These are phyloP conservation scores for Gadus chalcogrammus DNA, from an alignment of 2,113 vertebrate genomes.

Conservation along the genomic window DNA sequence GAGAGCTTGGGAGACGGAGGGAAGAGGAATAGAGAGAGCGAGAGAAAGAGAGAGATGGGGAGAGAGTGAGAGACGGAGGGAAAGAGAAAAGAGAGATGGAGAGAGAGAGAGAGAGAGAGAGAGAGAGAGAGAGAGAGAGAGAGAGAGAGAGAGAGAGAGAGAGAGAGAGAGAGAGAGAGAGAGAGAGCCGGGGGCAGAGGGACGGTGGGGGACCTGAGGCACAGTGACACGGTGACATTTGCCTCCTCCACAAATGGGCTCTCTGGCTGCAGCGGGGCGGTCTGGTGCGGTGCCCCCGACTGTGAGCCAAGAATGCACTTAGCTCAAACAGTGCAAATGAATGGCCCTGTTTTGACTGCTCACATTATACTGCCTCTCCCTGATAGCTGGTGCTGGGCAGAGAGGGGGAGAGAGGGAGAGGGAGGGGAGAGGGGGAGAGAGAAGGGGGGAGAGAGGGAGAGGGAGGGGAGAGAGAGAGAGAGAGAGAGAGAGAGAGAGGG, in stretches of 20 bases:
- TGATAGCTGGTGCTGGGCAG: constrained; percentile 72
- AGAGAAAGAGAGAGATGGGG: constrained; percentile 33
- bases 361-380: constrained; percentile 76
- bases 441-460: too few relatives aligned
- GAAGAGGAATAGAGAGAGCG: constrained; percentile 41
- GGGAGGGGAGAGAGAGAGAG: too few relatives aligned
- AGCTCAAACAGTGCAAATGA: constrained; percentile 88
- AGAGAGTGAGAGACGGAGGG: too few relatives aligned
- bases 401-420: constrained; percentile 14
- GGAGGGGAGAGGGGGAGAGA: too few relatives aligned
- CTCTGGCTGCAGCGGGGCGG: constrained; percentile 82
- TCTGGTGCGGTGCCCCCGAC: constrained; percentile 67
- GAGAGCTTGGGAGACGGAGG: too few relatives aligned
- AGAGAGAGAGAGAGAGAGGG: too few relatives aligned
- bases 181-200: constrained; percentile 57
- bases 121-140: neutral
- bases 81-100: constrained; percentile 20
- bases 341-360: constrained; percentile 85
- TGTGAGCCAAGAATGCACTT: constrained; percentile 98
- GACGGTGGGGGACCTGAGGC: constrained; percentile 41
- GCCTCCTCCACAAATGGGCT: constrained; percentile 87
- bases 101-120: constrained; percentile 26
- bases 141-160: constrained; percentile 65
- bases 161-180: constrained; percentile 29
- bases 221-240: constrained; percentile 74